Conservation (phyloP, 2,113 vertebrate genomes). For the Smithornis capensis region DNA sequence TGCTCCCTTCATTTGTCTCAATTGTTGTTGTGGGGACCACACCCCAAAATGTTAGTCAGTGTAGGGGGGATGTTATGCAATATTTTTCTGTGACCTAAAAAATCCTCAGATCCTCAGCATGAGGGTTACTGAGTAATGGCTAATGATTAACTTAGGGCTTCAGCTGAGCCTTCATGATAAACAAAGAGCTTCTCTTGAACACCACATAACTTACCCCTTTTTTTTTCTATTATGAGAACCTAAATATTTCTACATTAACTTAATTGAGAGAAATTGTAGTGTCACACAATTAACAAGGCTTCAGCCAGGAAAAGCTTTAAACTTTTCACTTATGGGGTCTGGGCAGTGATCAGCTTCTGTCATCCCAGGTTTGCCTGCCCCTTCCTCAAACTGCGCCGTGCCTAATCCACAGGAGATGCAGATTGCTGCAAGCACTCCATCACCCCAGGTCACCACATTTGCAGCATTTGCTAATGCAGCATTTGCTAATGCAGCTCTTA, state of each 20-base stretch:
- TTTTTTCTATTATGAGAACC: not conserved
- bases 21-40: rapidly evolving
- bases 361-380: not conserved
- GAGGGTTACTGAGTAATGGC: conserved; percentile 4
- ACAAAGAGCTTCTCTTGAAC: not conserved
- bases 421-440: not conserved
- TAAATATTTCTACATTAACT: not conserved
- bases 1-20: not conserved
- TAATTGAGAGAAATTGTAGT: not conserved
- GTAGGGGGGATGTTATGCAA: not conserved
- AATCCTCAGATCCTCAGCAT: not conserved
- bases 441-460: too few relatives aligned
- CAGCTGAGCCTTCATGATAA: not conserved
- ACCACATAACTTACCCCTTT: not conserved
- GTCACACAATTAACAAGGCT: not conserved
- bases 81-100: not conserved
- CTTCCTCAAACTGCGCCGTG: not conserved
- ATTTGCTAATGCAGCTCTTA: not conserved
- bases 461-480: too few relatives aligned
- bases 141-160: conserved; percentile 27
- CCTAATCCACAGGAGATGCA: rapidly evolving
- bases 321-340: not conserved
- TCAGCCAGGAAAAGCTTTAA: not conserved
- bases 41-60: not conserved
- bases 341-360: not conserved